A percentile compares a stretch with the other conserved stretches of the same genome.
Conservation (phyloP, 2,888 invertebrate species). For the Amblyteles armatorius region DNA sequence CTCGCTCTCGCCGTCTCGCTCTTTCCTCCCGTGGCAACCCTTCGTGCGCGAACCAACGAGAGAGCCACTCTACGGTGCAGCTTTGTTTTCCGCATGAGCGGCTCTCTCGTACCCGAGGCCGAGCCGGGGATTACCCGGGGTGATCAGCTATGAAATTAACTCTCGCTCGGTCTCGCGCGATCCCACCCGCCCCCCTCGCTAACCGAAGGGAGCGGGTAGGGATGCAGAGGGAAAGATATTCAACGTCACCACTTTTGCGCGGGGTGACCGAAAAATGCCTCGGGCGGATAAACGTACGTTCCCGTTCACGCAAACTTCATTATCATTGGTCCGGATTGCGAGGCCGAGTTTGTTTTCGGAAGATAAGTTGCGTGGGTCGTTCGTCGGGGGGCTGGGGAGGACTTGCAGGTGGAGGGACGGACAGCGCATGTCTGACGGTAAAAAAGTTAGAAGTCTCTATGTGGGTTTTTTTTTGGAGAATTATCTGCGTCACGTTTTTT, state of each 20-base stretch:
- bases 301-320: background rate
- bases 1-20: slow-evolving; percentile 64
- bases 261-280: slow-evolving; percentile 29
- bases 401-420: background rate
- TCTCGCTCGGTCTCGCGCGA: slow-evolving; percentile 73
- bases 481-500: too few species aligned
- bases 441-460: too few species aligned
- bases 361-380: slow-evolving; percentile 1
- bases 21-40: slow-evolving; percentile 54
- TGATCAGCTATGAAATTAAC: slow-evolving; percentile 85
- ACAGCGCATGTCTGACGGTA: too few species aligned
- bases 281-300: slow-evolving; percentile 5
- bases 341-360: background rate
- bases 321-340: background rate
- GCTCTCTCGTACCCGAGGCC: slow-evolving; percentile 76
- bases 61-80: slow-evolving; percentile 73
- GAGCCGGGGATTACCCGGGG: slow-evolving; percentile 82
- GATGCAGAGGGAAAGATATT: slow-evolving; percentile 11
- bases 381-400: background rate
- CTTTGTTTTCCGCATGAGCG: slow-evolving; percentile 84
- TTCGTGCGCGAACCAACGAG: slow-evolving; percentile 60
- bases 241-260: slow-evolving; percentile 13
- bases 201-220: background rate
- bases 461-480: too few species aligned
- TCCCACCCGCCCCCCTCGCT: slow-evolving; percentile 60